These are phyloP conservation scores for Busseola fusca DNA, from an alignment of 2,888 invertebrate genomes.

Conservation along the genomic window DNA sequence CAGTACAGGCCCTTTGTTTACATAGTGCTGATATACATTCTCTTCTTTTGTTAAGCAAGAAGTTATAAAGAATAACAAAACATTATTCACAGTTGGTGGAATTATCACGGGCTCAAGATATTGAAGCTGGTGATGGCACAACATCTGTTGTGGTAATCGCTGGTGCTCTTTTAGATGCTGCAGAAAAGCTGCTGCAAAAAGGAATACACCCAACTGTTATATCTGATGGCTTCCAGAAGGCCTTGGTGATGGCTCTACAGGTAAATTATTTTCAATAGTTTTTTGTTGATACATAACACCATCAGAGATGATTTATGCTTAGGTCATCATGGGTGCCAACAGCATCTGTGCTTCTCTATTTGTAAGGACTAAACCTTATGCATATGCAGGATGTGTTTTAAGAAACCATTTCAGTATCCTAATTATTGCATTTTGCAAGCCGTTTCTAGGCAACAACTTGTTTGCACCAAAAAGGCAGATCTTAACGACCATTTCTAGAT, in stretches of 20 bases:
- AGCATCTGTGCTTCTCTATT: too few relatives aligned
- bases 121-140: conserved; percentile 99
- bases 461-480: too few relatives aligned
- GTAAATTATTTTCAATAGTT: conserved; percentile 63
- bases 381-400: too few relatives aligned
- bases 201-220: conserved; percentile 99
- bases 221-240: conserved; percentile 98
- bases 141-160: conserved; percentile 99
- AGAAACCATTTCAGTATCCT: too few relatives aligned
- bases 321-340: too few relatives aligned
- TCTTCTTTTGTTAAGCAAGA: background rate
- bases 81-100: conserved; percentile 94
- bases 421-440: too few relatives aligned
- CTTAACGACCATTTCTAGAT: too few relatives aligned
- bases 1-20: background rate
- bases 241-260: conserved; percentile 92
- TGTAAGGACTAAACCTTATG: too few relatives aligned
- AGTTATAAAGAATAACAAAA: background rate
- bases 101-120: conserved; percentile 99
- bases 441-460: too few relatives aligned
- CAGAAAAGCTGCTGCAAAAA: conserved; percentile 96
- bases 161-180: conserved; percentile 98
- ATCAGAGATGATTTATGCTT: too few relatives aligned
- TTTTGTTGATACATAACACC: background rate
- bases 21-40: background rate